Percentiles rank a stretch among this genome's conserved stretches.
phyloP scores from a whole-genome alignment of 1,140 invertebrate species.

The Pogonognathellus flavescens region DNA sequence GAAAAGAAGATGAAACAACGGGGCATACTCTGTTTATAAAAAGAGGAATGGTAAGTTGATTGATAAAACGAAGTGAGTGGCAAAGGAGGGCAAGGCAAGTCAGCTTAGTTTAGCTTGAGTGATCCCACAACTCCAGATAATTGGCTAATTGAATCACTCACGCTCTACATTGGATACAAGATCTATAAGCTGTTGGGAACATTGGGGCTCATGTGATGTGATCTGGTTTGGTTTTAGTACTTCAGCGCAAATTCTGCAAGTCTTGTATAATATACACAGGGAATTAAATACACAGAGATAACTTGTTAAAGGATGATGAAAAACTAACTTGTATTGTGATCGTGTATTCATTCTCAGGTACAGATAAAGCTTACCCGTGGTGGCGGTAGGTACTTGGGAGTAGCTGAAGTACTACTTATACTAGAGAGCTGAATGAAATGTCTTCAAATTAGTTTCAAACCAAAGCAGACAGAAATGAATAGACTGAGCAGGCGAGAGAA shows the following conservation, averaged over 20 bases:
- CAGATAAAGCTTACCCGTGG: background rate
- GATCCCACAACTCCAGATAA: constrained; percentile 45
- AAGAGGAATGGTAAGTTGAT: constrained; percentile 5
- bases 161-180: constrained; percentile 35
- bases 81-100: constrained; percentile 27
- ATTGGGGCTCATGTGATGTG: constrained; percentile 29
- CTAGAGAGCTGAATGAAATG: background rate
- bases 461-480: constrained; percentile 4
- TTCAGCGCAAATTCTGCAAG: background rate
- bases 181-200: constrained; percentile 17
- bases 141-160: constrained; percentile 46
- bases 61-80: constrained; percentile 25
- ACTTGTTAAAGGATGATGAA: constrained; percentile 22
- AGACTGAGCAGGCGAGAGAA: background rate
- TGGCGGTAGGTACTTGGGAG: too few species aligned
- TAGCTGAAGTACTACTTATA: too few species aligned
- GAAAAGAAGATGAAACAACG: background rate
- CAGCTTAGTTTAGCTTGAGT: constrained; percentile 48
- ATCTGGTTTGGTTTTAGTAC: constrained; percentile 41
- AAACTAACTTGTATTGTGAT: background rate
- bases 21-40: background rate
- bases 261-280: background rate
- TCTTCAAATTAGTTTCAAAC: constrained; percentile 17
- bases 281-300: background rate
- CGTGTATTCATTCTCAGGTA: background rate